These are phyloP conservation scores for Triops cancriformis DNA, from an alignment of 1,140 invertebrate species.

Conservation along the genomic window DNA sequence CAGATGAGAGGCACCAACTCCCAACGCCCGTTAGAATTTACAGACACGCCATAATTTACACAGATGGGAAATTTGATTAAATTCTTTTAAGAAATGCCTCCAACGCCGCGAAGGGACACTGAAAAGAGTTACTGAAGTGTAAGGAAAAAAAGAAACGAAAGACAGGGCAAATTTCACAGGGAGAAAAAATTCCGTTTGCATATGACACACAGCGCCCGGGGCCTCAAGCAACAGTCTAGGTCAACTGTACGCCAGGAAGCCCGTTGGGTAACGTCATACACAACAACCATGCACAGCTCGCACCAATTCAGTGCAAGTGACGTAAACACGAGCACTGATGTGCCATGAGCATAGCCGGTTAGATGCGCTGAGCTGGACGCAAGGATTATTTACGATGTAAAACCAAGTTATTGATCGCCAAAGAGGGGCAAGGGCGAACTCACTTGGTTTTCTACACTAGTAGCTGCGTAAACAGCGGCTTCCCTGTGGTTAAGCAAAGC, in stretches of 20 bases:
- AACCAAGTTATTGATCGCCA: not conserved
- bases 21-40: not conserved
- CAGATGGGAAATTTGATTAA: not conserved
- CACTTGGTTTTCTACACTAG: not conserved
- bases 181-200: not conserved
- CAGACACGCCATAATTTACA: not conserved
- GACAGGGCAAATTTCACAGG: not conserved
- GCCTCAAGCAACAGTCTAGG: not conserved
- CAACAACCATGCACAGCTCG: not conserved
- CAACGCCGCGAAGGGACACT: not conserved
- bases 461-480: not conserved
- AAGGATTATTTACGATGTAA: not conserved
- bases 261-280: not conserved
- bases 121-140: not conserved
- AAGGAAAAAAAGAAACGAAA: not conserved
- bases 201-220: not conserved
- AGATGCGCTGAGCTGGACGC: not conserved
- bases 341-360: not conserved
- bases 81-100: not conserved
- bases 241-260: not conserved
- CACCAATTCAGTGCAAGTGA: not conserved
- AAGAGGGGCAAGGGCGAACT: not conserved
- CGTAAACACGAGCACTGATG: not conserved
- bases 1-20: not conserved
- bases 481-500: not conserved